Base-by-base conservation (phyloP, 2,888 invertebrate genomes). In the Cryptus armator region DNA sequence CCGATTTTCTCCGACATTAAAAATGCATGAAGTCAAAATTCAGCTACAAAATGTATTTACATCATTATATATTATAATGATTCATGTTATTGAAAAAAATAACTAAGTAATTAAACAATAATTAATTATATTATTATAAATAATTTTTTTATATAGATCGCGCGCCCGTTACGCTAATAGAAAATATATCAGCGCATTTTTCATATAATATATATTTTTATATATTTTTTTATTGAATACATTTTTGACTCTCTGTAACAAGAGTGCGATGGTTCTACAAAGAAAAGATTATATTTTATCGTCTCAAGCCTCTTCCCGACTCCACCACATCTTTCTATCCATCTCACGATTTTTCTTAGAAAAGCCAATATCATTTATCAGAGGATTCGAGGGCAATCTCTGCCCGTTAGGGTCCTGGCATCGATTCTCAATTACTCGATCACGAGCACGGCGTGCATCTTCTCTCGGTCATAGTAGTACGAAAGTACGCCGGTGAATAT, bases 401-500 rank as follows among this genome's bases (percentile, higher is more conserved):
- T 29, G 64, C 74, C 64, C 81, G 10, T 24, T 66, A 72, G 70
- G 66, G 37, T 9, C 37, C 76, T 76, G 46, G 79, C 71, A 80
- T 85, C 85, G 85, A 85, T 85, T 85, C 81, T 79, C 82, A 80
- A 85, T 85, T 85, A 85, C 85, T 76, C 76, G 79, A 85, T 85
- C 75, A 71, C 64, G 78, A 74, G 48, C 56, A 48, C 29, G 51
- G n/a, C 75, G 37, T 19, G 48, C 75, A 43, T 66, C 64, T 66
- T 66, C 43, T 59, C 24, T 59, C 59, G 59, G n/a, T 37, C 7
- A 43, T 43, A 10, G 64, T 37, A n/a, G 37, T 43, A 66, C 43
- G 64, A 14, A 43, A 59, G 59, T 10, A 59, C 14, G 29, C 10
- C 3, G 29, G 32, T 29, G 14, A 3, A 6, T 3, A 32, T 32